Percentiles rank a stretch among this genome's conserved stretches.
These are phyloP conservation scores for Threskiornis aethiopicus DNA, from an alignment of 2,797 vertebrate species.

Conservation along the genomic window DNA sequence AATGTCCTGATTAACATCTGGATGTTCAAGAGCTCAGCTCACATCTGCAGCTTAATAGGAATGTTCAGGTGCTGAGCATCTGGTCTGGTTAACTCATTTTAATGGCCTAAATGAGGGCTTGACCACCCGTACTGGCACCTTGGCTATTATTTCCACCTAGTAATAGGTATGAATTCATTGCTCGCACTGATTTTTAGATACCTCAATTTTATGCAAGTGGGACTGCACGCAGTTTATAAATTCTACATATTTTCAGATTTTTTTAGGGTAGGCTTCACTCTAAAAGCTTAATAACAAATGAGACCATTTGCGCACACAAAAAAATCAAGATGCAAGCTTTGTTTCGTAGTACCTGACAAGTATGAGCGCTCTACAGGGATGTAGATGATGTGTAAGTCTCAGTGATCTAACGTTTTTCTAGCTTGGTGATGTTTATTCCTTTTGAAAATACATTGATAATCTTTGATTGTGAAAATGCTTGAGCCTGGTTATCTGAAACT, in stretches of 20 bases:
- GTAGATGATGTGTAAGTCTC: neutral
- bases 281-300: neutral
- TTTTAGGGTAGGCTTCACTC: neutral
- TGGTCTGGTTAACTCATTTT: neutral
- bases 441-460: neutral
- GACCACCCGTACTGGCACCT: neutral
- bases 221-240: neutral
- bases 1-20: neutral
- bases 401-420: neutral
- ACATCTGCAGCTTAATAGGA: neutral
- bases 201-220: neutral
- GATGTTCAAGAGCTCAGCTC: neutral
- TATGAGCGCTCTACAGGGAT: neutral
- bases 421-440: neutral
- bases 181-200: neutral
- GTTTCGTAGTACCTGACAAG: neutral
- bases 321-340: neutral
- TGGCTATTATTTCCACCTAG: neutral
- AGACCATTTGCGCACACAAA: neutral
- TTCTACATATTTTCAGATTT: neutral
- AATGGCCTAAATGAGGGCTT: neutral
- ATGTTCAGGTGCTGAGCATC: neutral
- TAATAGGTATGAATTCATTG: neutral
- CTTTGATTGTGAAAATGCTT: neutral
- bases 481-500: neutral